Base-by-base conservation (phyloP, 2,797 vertebrate species). In the Antennarius maculatus region DNA sequence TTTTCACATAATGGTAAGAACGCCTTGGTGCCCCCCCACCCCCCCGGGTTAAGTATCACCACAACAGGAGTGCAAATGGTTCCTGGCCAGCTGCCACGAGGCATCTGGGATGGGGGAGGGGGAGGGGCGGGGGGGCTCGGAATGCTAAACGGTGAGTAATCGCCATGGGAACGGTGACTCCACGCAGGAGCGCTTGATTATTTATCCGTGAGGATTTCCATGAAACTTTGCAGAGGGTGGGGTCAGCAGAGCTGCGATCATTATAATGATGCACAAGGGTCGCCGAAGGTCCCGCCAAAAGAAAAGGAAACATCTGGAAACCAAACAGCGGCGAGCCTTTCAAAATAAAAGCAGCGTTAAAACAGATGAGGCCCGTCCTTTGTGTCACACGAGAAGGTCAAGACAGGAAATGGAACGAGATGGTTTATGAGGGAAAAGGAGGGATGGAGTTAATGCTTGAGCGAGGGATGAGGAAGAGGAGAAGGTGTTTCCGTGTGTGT, bases 1-100 rank as follows among this genome's bases (percentile, higher is more conserved):
- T 80, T 75, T 53, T 47, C 34, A 50, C 47, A 55, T 34, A 62
- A 47, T 23, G 23, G 54, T 50, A 46, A 29, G 29, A 52, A 60
- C 59, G 47, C 31, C 16, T 37, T 62, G 69, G 59, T 57, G 51
- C 31, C 54, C 27, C 6, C 47, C 54, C 27, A 7, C 47, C 42
- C 47, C 64, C 57, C 61, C 64, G 16, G 67, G 23, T 23, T 7
- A 66, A 77, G 63, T 45, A 34, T 64, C 49, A 6, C 56, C 69
- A 77, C 68, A 52, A 76, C 79, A 72, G 50, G 73, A 71, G 70
- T 14, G 77, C 74, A 76, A 83, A 79, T 70, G 77, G 57, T 45
- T 77, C 46, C 68, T 85, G 82, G 82, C 72, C 2, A 37, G 48
- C 47, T 67, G 84, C 86, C 82, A 82, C 16, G 55, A 6, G 71